Base-by-base conservation (phyloP, 2,113 vertebrate species). In the Electrona antarctica region DNA sequence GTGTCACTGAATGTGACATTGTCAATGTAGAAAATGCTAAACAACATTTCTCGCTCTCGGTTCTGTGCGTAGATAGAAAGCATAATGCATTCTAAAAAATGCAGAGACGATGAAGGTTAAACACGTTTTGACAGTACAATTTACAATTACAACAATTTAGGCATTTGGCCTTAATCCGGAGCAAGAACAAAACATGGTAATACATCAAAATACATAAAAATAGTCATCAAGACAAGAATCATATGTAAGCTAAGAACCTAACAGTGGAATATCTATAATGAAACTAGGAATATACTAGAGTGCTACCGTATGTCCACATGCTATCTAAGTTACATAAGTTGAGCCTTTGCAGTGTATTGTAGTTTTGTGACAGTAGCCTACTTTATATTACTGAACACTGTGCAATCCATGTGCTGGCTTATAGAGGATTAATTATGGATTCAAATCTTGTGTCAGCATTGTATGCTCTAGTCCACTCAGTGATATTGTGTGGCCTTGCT, bases 1-100 rank as follows among this genome's bases (percentile, higher is more conserved):
- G 21, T 13, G 47, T 71, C 59, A 67, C n/a, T 5, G 29, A 66
- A 59, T 73, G 21, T 61, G 58, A 52, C 79, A 86, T 73, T 58
- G n/a, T 41, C 33, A 41, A 41, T 49, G 61, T 51, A 72, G 49
- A 74, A 73, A 69, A 60, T 48, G n/a, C 74, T 7, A 2, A 82
- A 82, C 33, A 82, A 70, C 76, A 64, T 64, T 47, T 59, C 4
- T 68, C 11, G 63, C 58, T 45, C 29, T n/a, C 8, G 45, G 10
- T 78, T 62, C 28, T 59, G 33, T 41, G 2, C 0, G 49, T 51
- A 7, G 33, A 71, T 10, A 59, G 7, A 46, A 21, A 8, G 54
- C 15, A 67, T 12, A 46, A 73, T n/a, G 13, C 11, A 58, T 3
- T 8, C 7, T 1, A 60, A 10, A 9, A 29, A 73, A 68, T 33